Base-by-base conservation (phyloP, 2,113 vertebrate species). In the Pseudorhombus dupliciocellatus region DNA sequence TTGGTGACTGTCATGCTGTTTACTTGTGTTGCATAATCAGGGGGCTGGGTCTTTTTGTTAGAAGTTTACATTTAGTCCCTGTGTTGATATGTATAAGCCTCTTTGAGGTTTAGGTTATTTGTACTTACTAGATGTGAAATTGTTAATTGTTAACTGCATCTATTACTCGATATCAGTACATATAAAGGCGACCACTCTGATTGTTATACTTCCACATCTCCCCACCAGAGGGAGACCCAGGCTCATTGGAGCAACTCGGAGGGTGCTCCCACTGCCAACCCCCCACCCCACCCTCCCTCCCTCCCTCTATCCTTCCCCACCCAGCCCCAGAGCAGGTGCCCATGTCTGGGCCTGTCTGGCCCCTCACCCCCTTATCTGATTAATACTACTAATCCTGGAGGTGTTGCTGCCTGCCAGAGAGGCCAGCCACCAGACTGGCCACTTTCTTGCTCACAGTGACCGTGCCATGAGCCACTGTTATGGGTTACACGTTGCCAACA, bases 151-250 rank as follows among this genome's bases (percentile, higher is more conserved):
- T 44, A 18, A 16, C 42, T 44, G 42, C 42, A 44, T 44, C 42
- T 18, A 44, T 7, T 18, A 18, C 12, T 40, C 42, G 10, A 34
- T 34, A 10, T 34, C 34, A 34, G 9, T 10, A 34, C 34, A 12
- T 34, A 34, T 34, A 34, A 3, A 9, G 10, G 34, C 5, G 2
- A 26, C 21, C 16, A 8, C 18, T 2, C 44, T 22, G 18, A 11
- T 28, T 51, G 18, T 16, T 1, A 50, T 31, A 59, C 42, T 79
- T 77, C 75, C 58, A 7, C 54, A 20, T 77, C 16, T 63, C 8
- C 21, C 95, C 97, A 95, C 94, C 92, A 97, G 97, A 96, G 96
- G 96, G 96, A 94, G 95, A 92, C 92, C 79, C 88, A 94, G 91
- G 83, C 92, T 88, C 93, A 84, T 68, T 83, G 59, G 84, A 87